phyloP scores from a whole-genome alignment of 1,140 invertebrate genomes.

The Andricus grossulariae region DNA sequence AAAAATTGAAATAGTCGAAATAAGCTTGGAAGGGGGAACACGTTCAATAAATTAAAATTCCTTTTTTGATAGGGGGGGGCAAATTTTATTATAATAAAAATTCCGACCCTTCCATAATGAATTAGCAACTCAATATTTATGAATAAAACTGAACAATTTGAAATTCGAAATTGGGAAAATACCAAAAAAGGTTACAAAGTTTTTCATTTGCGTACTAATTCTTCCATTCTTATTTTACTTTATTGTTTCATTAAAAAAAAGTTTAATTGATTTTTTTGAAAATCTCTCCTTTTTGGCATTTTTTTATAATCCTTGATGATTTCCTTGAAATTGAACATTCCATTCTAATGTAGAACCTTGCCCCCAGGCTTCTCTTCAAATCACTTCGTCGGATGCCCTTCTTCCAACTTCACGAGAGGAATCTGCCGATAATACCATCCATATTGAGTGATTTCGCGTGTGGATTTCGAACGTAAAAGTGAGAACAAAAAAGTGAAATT shows the following conservation, averaged over 20 bases:
- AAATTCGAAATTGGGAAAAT: no score
- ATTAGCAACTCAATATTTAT: no score
- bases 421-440: background rate
- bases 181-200: no score
- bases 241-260: background rate
- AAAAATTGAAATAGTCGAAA: no score
- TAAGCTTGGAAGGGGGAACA: no score
- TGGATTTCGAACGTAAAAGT: background rate
- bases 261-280: background rate
- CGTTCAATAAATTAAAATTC: no score
- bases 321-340: background rate
- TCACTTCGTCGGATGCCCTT: slow-evolving; percentile 21
- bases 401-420: background rate
- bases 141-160: no score
- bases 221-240: background rate
- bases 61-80: no score
- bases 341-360: slow-evolving; percentile 12
- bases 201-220: background rate
- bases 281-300: background rate
- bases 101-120: no score
- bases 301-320: background rate
- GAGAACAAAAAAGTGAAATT: background rate
- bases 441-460: background rate
- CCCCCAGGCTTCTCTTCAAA: background rate
- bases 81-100: no score